These are phyloP conservation scores for Cirrhinus molitorella DNA, from an alignment of 2,797 vertebrate genomes.

Conservation along the genomic window DNA sequence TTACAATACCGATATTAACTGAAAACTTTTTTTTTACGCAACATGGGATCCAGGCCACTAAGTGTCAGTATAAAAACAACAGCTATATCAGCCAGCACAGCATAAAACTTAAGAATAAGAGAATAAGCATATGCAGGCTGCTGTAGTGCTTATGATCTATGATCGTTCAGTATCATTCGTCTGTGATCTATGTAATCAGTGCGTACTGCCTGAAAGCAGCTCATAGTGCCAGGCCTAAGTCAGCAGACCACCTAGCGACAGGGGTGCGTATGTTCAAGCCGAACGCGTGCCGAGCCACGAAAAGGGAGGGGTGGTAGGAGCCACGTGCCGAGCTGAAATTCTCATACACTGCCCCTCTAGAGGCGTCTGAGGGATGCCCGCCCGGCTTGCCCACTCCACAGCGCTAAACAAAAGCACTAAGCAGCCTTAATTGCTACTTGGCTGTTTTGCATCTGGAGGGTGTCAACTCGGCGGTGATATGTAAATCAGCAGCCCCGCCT, in stretches of 20 bases:
- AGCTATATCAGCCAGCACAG: neutral
- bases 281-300: constrained; percentile 65
- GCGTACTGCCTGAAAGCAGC: neutral
- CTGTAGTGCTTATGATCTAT: neutral
- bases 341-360: constrained; percentile 71
- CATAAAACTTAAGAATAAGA: neutral
- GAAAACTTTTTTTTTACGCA: neutral
- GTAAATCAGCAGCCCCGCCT: constrained; percentile 79
- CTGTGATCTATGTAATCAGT: neutral
- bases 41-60: neutral
- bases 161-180: neutral
- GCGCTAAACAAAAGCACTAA: constrained; percentile 82
- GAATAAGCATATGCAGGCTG: neutral
- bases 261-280: constrained; percentile 76
- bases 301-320: constrained; percentile 58
- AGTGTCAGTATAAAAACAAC: constrained; percentile 8
- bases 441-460: constrained; percentile 83
- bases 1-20: neutral
- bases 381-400: constrained; percentile 65
- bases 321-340: constrained; percentile 73
- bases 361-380: constrained; percentile 65
- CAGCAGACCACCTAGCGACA: constrained; percentile 63
- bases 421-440: constrained; percentile 82
- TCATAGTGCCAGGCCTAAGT: constrained; percentile 73
- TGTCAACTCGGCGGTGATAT: constrained; percentile 79